Percentiles rank a stretch among this genome's conserved stretches.
These are phyloP conservation scores for Epistrophe grossulariae DNA, from an alignment of 2,888 invertebrate genomes.

Conservation along the genomic window DNA sequence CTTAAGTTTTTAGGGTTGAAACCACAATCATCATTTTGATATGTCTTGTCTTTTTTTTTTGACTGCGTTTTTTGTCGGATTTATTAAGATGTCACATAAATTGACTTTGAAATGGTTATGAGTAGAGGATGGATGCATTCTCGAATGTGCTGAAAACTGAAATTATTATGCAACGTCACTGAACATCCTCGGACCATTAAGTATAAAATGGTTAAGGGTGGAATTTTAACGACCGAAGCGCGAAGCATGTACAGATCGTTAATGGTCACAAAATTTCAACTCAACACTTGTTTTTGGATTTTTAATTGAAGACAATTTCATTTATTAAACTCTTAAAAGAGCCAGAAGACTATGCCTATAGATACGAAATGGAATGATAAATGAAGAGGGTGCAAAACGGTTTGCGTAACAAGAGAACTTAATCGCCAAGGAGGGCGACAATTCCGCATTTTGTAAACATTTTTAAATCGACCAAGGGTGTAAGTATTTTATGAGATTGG, in stretches of 20 bases:
- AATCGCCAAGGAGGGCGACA: constrained; percentile 69
- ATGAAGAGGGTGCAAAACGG: constrained; percentile 69
- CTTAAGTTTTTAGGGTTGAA: constrained; percentile 62
- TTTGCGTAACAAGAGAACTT: constrained; percentile 67
- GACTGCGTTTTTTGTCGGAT: constrained; percentile 49
- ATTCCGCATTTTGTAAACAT: constrained; percentile 55
- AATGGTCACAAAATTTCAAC: constrained; percentile 72
- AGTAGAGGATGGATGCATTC: constrained; percentile 49
- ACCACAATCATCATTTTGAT: constrained; percentile 65
- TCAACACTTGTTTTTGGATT: constrained; percentile 73
- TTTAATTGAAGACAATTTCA: constrained; percentile 76
- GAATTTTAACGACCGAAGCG: constrained; percentile 61
- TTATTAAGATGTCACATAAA: constrained; percentile 65
- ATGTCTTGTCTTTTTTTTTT: constrained; percentile 50
- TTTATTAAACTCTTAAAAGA: constrained; percentile 68
- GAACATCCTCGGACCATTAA: constrained; percentile 74
- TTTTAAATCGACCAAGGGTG: constrained; percentile 51
- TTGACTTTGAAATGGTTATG: constrained; percentile 56
- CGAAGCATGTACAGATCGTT: constrained; percentile 37
- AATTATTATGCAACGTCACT: constrained; percentile 76
- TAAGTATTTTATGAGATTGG: constrained; percentile 9
- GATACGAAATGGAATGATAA: constrained; percentile 54
- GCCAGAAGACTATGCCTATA: constrained; percentile 40
- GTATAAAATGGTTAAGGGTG: constrained; percentile 71
- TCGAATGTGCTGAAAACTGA: constrained; percentile 56